Percentiles rank a stretch among this genome's conserved stretches.
Evolutionary conservation across 1,140 invertebrate species (phyloP).

Genomic region (Paraescarpia echinospica): DNA sequence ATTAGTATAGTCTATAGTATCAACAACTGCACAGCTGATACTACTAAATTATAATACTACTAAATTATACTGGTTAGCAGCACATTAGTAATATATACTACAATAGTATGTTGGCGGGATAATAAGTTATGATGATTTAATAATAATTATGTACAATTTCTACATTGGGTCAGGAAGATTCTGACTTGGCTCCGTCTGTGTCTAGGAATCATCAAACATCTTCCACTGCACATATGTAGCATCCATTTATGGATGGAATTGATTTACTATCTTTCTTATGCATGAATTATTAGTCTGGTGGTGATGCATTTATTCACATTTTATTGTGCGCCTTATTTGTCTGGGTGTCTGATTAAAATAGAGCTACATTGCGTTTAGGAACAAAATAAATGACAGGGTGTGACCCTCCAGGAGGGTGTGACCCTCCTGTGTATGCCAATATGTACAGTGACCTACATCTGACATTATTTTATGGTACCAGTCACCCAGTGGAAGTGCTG

Average conservation of each 20-base stretch:
- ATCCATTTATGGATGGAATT: no score
- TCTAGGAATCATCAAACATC: not conserved
- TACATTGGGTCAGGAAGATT: not conserved
- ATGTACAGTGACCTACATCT: not conserved
- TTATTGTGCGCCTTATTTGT: not conserved
- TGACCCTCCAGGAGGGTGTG: not conserved
- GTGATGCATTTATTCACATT: slow-evolving; percentile 2
- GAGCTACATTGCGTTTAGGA: not conserved
- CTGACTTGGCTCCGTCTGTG: not conserved
- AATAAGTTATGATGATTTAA: not conserved
- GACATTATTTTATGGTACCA: not conserved
- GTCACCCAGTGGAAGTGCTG: not conserved
- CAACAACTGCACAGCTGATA: no score
- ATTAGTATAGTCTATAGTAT: no score
- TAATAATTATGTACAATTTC: not conserved
- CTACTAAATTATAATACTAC: no score
- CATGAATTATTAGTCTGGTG: not conserved
- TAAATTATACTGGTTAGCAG: no score
- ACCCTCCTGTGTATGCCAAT: not conserved
- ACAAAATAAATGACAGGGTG: not conserved
- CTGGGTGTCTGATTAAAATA: not conserved
- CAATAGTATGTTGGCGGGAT: no score
- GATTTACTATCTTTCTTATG: not conserved
- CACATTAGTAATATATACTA: no score
- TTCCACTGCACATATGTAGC: not conserved